Percentiles rank a stretch among this genome's conserved stretches.
These are phyloP conservation scores for Tamias sibiricus DNA, from an alignment of 2,113 vertebrate genomes.

Conservation along the genomic window DNA sequence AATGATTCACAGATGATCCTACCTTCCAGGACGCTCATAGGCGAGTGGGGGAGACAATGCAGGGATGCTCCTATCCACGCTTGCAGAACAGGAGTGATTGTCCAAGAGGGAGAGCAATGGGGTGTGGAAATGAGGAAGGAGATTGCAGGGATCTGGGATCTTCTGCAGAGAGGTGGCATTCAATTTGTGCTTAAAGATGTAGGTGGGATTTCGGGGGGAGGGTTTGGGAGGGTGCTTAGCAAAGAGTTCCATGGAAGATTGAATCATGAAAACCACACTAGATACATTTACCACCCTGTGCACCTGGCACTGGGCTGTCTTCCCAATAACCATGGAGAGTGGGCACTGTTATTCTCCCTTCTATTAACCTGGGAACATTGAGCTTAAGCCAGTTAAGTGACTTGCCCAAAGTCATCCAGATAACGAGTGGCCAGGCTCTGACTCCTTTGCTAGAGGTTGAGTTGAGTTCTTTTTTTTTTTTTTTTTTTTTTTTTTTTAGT, in stretches of 20 bases:
- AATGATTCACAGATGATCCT: not conserved
- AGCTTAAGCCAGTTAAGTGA: not conserved
- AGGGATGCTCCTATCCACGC: not conserved
- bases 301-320: rapidly evolving
- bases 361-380: not conserved
- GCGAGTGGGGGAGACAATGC: not conserved
- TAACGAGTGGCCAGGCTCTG: not conserved
- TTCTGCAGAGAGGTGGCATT: not conserved
- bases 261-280: not conserved
- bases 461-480: no score
- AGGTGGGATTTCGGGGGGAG: not conserved
- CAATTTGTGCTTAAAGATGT: not conserved
- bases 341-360: not conserved
- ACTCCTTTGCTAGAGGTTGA: not conserved
- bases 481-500: no score
- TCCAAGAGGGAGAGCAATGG: rapidly evolving
- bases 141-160: not conserved
- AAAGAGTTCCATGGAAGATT: not conserved
- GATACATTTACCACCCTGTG: no score
- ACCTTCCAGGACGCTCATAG: not conserved
- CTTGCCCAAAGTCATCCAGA: not conserved
- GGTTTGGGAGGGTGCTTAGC: not conserved
- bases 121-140: not conserved
- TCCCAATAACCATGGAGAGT: not conserved
- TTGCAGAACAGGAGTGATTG: not conserved